phyloP scores from a whole-genome alignment of 1,140 invertebrate genomes.

The Listronotus bonariensis region DNA sequence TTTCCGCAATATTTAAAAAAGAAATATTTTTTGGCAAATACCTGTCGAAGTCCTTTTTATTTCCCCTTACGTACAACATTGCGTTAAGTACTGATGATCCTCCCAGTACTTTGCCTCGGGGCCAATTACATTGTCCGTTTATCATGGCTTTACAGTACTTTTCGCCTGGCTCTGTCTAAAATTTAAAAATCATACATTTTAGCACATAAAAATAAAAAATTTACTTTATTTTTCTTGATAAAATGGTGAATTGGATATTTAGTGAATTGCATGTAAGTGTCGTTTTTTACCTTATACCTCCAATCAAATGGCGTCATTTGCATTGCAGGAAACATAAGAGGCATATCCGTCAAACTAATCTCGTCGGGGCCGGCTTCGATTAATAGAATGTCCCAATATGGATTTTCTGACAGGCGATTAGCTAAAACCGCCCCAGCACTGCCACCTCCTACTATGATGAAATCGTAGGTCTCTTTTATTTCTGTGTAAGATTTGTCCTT shows the following conservation, averaged over 20 bases:
- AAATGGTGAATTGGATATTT: neutral
- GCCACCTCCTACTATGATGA: slow-evolving; percentile 80
- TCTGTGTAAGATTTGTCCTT: slow-evolving; percentile 56
- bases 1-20: too few relatives aligned
- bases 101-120: slow-evolving; percentile 81
- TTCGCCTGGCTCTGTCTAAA: slow-evolving; percentile 81
- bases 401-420: slow-evolving; percentile 71
- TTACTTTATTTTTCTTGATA: slow-evolving; percentile 72
- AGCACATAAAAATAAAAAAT: too few relatives aligned
- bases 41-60: slow-evolving; percentile 82
- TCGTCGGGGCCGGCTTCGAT: slow-evolving; percentile 86
- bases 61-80: slow-evolving; percentile 92
- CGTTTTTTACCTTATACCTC: slow-evolving; percentile 67
- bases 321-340: slow-evolving; percentile 72
- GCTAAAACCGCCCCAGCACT: slow-evolving; percentile 83
- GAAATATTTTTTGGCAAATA: slow-evolving; percentile 56
- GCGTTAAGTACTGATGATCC: slow-evolving; percentile 86
- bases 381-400: slow-evolving; percentile 72
- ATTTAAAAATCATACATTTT: neutral
- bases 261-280: too few relatives aligned
- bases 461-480: slow-evolving; percentile 68
- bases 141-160: slow-evolving; percentile 71
- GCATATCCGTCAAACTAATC: slow-evolving; percentile 72
- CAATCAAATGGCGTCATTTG: slow-evolving; percentile 79
- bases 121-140: slow-evolving; percentile 73